Evolutionary conservation across 2,797 vertebrate species (phyloP), one percentile per base, ranked within the genome.

Genomic region (Otolemur crassicaudatus): DNA sequence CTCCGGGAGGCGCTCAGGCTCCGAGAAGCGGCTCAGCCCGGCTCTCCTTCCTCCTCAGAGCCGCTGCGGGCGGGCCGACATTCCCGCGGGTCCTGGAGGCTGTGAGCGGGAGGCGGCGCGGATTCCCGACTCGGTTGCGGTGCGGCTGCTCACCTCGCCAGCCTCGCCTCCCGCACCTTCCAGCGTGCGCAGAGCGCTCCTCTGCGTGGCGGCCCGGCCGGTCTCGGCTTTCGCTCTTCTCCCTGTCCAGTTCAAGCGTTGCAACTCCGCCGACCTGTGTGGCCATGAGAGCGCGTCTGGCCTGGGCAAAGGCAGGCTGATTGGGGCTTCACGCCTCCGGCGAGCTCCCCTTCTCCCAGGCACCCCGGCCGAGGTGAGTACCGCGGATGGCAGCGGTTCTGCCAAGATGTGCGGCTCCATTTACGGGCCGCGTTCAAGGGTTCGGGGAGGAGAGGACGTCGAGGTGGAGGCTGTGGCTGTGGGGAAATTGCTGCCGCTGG

Each of bases 401-500:
- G 58, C 60, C 49, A 34, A 0, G 46, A 90, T 43, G 13, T 3
- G 6, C 16, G 40, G 89, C 86, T 85, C 10, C 87, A 3, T 76
- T 27, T 31, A n/a, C 61, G 27, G 20, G 56, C 90, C 16, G 65
- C 22, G 17, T 53, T 84, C 84, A 37, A 4, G 76, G 75, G n/a
- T 95, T 95, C 83, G n/a, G 5, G 69, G 85, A 65, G 29, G 61
- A 81, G 80, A 95, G 40, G 87, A 92, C 40, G 65, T 91, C 5
- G 9, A 92, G 89, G 89, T 89, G 93, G 58, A 91, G 85, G 72
- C 40, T 67, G 60, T 40, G 81, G 70, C 90, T 90, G 76, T 7
- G 2, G 70, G 72, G 34, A 61, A 75, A n/a, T 85, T 10, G 31
- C 70, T 37, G 94, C 99, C 98, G 98, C 98, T 98, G 98, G 99